Evolutionary conservation across 2,113 vertebrate genomes (phyloP).

Genomic region (Megalops atlanticus): DNA sequence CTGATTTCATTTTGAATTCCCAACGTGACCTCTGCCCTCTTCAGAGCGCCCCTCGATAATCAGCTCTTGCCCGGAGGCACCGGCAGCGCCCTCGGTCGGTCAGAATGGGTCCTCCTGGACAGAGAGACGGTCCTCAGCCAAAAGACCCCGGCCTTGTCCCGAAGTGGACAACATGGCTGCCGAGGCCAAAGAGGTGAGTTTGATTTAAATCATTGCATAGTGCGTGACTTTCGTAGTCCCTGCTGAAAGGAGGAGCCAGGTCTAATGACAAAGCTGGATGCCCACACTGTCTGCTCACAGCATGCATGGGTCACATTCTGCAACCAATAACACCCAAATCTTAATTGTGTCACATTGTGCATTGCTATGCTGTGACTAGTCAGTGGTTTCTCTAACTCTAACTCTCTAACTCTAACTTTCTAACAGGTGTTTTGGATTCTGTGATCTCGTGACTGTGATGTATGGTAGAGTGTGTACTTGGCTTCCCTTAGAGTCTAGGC

Average conservation of each 20-base stretch:
- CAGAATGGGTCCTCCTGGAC: background rate
- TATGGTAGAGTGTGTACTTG: no score
- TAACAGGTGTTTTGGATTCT: no score
- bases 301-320: no score
- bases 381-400: background rate
- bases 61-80: background rate
- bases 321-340: background rate
- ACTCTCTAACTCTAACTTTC: no score
- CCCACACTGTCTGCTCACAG: no score
- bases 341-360: background rate
- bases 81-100: background rate
- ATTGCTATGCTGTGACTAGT: background rate
- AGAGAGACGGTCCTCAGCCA: slow-evolving; percentile 1
- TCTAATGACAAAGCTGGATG: no score
- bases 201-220: no score
- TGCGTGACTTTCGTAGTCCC: no score
- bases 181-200: slow-evolving; percentile 28
- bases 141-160: background rate
- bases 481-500: no score
- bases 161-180: background rate
- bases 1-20: background rate
- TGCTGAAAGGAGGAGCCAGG: no score
- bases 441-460: no score
- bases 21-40: background rate
- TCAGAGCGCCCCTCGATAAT: background rate